These are phyloP conservation scores for Sebastiscus tertius DNA, from an alignment of 2,797 vertebrate genomes.

Conservation along the genomic window DNA sequence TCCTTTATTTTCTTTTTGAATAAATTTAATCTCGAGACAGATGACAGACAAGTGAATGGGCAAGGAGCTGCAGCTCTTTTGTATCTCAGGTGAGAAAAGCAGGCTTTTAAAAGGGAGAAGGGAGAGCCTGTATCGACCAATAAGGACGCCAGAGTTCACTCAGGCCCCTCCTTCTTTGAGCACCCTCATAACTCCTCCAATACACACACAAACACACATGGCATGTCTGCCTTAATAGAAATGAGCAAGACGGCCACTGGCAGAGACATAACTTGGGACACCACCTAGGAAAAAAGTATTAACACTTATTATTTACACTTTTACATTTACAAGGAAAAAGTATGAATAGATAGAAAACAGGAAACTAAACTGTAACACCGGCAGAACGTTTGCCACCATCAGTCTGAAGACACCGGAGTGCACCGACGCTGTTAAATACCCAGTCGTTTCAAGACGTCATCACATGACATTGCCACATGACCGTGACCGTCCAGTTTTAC, in stretches of 20 bases:
- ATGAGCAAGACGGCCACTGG: background rate
- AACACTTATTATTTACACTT: background rate
- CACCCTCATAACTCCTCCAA: background rate
- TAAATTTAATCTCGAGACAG: background rate
- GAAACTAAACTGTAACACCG: background rate
- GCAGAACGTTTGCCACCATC: background rate
- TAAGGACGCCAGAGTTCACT: slow-evolving; percentile 36
- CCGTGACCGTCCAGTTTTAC: background rate
- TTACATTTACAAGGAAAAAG: background rate
- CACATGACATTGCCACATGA: slow-evolving; percentile 42
- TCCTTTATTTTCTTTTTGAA: background rate
- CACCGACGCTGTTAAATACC: slow-evolving; percentile 45
- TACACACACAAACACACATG: background rate
- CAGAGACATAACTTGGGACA: background rate
- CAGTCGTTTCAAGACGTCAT: slow-evolving; percentile 1
- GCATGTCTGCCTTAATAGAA: background rate
- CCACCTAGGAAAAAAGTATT: background rate
- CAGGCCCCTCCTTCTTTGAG: slow-evolving; percentile 38
- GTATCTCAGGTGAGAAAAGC: slow-evolving; percentile 68
- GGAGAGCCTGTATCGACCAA: slow-evolving; percentile 79
- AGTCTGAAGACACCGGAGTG: background rate
- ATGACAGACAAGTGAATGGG: slow-evolving; percentile 9
- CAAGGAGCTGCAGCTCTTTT: slow-evolving; percentile 55
- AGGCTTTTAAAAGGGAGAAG: slow-evolving; percentile 76
- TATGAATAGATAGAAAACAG: background rate